Conservation (phyloP, 2,888 invertebrate species). For the Perizoma flavofasciatum region DNA sequence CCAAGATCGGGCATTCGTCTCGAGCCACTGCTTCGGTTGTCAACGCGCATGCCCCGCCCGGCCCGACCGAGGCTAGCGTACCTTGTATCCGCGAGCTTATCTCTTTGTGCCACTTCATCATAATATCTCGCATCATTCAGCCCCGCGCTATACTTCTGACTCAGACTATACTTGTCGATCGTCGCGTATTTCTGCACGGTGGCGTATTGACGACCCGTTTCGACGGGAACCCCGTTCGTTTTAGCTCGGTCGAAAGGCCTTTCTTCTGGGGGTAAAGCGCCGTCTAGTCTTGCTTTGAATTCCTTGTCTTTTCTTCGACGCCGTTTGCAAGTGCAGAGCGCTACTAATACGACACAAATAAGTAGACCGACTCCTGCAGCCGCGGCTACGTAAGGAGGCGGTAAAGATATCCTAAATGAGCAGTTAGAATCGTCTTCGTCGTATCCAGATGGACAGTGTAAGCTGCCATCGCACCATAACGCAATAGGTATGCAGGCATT, state of each 20-base stretch:
- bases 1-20: constrained; percentile 79
- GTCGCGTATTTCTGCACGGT: constrained; percentile 82
- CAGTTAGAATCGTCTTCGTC: constrained; percentile 92
- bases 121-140: constrained; percentile 81
- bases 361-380: constrained; percentile 86
- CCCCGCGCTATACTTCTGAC: constrained; percentile 81
- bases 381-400: constrained; percentile 86
- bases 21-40: constrained; percentile 73
- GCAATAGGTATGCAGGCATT: constrained; percentile 91
- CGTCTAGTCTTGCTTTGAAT: constrained; percentile 84
- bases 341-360: constrained; percentile 82
- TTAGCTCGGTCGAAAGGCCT: constrained; percentile 85
- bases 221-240: constrained; percentile 70
- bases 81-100: constrained; percentile 78
- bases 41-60: constrained; percentile 67
- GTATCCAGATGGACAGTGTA: constrained; percentile 91
- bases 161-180: constrained; percentile 81
- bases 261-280: constrained; percentile 83
- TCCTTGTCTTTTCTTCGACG: constrained; percentile 84
- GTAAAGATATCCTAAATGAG: constrained; percentile 87
- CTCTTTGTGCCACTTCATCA: constrained; percentile 79
- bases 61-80: constrained; percentile 78
- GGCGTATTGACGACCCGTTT: constrained; percentile 73
- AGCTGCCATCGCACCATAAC: constrained; percentile 91
- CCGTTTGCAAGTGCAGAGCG: constrained; percentile 85